Evolutionary conservation across 2,888 invertebrate genomes (phyloP).

Genomic region (Hypomecis atomaria): DNA sequence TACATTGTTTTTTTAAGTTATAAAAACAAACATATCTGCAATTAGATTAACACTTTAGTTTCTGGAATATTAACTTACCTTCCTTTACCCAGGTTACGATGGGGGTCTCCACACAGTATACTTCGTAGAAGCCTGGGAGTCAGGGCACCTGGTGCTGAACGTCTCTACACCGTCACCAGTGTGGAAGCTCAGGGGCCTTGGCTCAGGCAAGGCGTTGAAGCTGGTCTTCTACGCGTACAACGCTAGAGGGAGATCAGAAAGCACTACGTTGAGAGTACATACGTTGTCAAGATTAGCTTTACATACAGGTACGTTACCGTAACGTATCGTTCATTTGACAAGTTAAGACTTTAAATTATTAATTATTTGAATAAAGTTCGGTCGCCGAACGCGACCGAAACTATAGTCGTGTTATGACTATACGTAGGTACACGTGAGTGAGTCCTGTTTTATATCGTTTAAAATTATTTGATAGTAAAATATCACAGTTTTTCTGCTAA

Average conservation of each 20-base stretch:
- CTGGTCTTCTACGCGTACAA: conserved; percentile 93
- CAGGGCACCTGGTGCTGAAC: conserved; percentile 86
- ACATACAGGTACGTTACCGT: conserved; percentile 69
- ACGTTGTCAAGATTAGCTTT: conserved; percentile 71
- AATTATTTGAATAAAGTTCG: too few species aligned
- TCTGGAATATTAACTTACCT: neutral
- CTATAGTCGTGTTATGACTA: too few species aligned
- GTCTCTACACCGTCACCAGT: conserved; percentile 88
- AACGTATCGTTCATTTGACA: too few species aligned
- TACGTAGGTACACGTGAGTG: too few species aligned
- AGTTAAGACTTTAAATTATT: too few species aligned
- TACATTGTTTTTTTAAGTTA: too few species aligned
- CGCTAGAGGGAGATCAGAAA: conserved; percentile 92
- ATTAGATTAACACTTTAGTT: too few species aligned
- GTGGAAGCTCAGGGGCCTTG: conserved; percentile 91
- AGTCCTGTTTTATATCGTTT: too few species aligned
- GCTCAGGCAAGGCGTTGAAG: conserved; percentile 90
- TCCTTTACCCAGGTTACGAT: conserved; percentile 85
- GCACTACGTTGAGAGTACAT: conserved; percentile 76
- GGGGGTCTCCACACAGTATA: conserved; percentile 91
- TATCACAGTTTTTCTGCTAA: too few species aligned
- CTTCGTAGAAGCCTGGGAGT: conserved; percentile 88
- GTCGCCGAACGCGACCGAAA: too few species aligned
- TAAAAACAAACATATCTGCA: too few species aligned
- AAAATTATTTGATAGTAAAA: too few species aligned